Base-by-base conservation (phyloP, 2,888 invertebrate species). In the Campopleginae sp. region DNA sequence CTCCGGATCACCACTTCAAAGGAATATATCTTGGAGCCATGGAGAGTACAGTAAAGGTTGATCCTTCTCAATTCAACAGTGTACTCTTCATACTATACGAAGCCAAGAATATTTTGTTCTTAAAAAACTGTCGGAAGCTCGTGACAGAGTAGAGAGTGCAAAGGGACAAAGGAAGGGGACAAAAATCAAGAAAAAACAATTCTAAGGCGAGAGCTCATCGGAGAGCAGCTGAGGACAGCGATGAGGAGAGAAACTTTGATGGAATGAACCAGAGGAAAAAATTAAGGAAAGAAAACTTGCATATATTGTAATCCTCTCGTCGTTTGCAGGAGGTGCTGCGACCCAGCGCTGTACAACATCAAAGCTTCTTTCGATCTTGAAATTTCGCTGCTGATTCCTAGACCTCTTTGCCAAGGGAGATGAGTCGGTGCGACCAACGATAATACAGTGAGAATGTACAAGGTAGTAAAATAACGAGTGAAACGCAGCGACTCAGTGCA, bases 251-350 rank as follows among this genome's bases (percentile, higher is more conserved):
- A 23, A 46, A 68, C 68, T 68, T 27, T 68, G 68, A 66, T 46
- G 27, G 27, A 44, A 17, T 7, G 23, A 23, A 19, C 7, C 6
- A 17, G 1, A 27, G 31, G 10, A 44, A 66, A 54, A 23, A 27
- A 48, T 31, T 31, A 44, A 48, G 80, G 19, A 44, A 71, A 74
- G 44, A 74, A 61, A 63, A 23, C 17, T 54, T 65, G 44, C 72
- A 27, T 72, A 65, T 38, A 80, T 65, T 80, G 72, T 74, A 80
- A 80, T 80, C 74, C 80, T 65, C 80, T 80, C 65, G 80, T 66
- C 54, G 72, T 80, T 54, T 58, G 66, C 42, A 58, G 66, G 51
- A 66, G 58, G n/a, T n/a, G n/a, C n/a, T n/a, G n/a, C 19, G 7
- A 23, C 31, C 19, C 44, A 58, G 68, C 54, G 66, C 74, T 66